These are phyloP conservation scores for Tenebrio molitor DNA, from an alignment of 1,140 invertebrate species.

Conservation along the genomic window DNA sequence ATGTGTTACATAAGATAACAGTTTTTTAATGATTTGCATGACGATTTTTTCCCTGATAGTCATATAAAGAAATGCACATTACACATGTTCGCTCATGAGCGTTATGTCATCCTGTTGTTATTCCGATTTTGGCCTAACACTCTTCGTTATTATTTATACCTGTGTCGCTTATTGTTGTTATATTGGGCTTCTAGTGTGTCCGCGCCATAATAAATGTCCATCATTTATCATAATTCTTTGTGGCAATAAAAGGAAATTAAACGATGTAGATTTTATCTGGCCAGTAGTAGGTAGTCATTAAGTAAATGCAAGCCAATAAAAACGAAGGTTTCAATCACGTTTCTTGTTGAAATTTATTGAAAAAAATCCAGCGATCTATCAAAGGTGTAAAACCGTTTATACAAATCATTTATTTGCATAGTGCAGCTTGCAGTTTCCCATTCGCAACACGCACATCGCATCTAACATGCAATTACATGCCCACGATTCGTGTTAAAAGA, in stretches of 20 bases:
- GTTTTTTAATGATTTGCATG: slow-evolving; percentile 38
- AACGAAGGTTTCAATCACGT: slow-evolving; percentile 38
- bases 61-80: slow-evolving; percentile 34
- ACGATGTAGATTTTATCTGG: slow-evolving; percentile 31
- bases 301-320: slow-evolving; percentile 34
- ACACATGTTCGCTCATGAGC: slow-evolving; percentile 20
- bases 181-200: slow-evolving; percentile 17
- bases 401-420: slow-evolving; percentile 24
- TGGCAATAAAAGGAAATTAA: slow-evolving; percentile 35
- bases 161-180: slow-evolving; percentile 7
- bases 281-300: slow-evolving; percentile 26
- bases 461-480: too few relatives aligned
- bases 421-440: not conserved
- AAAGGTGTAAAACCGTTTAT: slow-evolving; percentile 26
- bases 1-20: slow-evolving; percentile 35
- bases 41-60: slow-evolving; percentile 22
- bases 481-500: slow-evolving; percentile 7
- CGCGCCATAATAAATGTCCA: slow-evolving; percentile 25
- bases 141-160: slow-evolving; percentile 7
- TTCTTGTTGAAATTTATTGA: slow-evolving; percentile 28
- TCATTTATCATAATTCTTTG: slow-evolving; percentile 36
- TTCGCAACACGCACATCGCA: not conserved
- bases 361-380: slow-evolving; percentile 32
- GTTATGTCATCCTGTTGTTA: slow-evolving; percentile 17
- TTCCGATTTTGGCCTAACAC: slow-evolving; percentile 34